phyloP scores from a whole-genome alignment of 2,797 vertebrate species.

The Darevskia mixta region DNA sequence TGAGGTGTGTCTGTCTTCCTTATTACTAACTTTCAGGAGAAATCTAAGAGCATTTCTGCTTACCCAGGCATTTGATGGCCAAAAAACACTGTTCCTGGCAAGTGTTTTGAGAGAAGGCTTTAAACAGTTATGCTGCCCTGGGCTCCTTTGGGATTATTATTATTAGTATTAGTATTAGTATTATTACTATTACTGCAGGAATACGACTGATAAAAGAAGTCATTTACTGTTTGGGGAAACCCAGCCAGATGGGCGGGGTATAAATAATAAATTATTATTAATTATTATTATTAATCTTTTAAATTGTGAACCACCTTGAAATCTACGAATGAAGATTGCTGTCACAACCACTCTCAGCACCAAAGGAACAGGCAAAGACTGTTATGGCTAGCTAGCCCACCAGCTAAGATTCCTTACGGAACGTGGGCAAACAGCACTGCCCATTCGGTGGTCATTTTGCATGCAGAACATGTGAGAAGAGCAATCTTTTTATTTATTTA shows the following conservation, averaged over 20 bases:
- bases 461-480: not conserved
- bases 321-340: not conserved
- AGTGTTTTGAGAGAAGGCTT: too few species aligned
- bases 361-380: not conserved
- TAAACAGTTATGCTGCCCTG: too few species aligned
- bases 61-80: too few species aligned
- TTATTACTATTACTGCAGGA: not conserved
- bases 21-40: too few species aligned
- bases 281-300: too few species aligned
- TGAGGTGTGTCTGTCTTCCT: too few species aligned
- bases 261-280: too few species aligned
- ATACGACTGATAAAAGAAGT: not conserved
- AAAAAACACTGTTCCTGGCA: too few species aligned
- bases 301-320: not conserved
- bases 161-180: too few species aligned
- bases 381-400: fast-evolving
- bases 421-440: not conserved
- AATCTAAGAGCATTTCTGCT: too few species aligned
- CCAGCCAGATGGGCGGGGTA: too few species aligned
- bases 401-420: fast-evolving
- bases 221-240: not conserved
- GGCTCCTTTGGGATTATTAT: too few species aligned
- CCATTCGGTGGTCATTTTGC: fast-evolving
- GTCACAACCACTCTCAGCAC: not conserved
- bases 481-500: conserved; percentile 42